Percentiles rank a stretch among this genome's conserved stretches.
These are phyloP conservation scores for Bufotes viridis DNA, from an alignment of 2,797 vertebrate species.

Conservation along the genomic window DNA sequence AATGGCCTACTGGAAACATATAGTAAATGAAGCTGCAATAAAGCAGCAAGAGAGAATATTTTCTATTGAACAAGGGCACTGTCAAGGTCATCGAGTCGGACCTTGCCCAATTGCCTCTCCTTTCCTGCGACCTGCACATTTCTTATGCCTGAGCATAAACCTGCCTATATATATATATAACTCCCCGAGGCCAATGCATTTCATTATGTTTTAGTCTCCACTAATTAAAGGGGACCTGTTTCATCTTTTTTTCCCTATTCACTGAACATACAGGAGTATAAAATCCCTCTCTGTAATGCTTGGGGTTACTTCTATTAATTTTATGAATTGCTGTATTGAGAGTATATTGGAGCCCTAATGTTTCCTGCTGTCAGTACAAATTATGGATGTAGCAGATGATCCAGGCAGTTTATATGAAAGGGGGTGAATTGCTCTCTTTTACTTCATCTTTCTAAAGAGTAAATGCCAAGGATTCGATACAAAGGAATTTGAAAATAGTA, in stretches of 20 bases:
- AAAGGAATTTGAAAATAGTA: no score
- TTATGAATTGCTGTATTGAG: not conserved
- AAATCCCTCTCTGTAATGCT: no score
- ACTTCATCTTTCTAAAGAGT: no score
- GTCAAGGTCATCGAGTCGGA: constrained; percentile 43
- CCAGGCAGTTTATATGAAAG: not conserved
- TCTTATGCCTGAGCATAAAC: no score
- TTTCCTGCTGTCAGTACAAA: not conserved
- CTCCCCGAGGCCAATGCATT: not conserved
- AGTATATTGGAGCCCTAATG: not conserved
- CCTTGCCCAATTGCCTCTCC: not conserved
- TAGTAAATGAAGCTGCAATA: constrained; percentile 51
- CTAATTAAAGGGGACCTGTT: not conserved
- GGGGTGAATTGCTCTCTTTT: not conserved
- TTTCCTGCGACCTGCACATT: not conserved
- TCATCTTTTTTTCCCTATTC: no score
- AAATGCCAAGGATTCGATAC: no score
- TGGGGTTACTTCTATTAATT: not conserved
- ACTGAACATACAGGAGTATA: no score
- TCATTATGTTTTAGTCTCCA: not conserved
- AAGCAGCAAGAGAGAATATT: constrained; percentile 34
- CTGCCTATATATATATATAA: not conserved
- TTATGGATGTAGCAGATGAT: not conserved
- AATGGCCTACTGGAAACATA: constrained; percentile 51
- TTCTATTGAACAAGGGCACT: constrained; percentile 27